phyloP scores from a whole-genome alignment of 2,797 vertebrate species.

The Sebastes flavidus region DNA sequence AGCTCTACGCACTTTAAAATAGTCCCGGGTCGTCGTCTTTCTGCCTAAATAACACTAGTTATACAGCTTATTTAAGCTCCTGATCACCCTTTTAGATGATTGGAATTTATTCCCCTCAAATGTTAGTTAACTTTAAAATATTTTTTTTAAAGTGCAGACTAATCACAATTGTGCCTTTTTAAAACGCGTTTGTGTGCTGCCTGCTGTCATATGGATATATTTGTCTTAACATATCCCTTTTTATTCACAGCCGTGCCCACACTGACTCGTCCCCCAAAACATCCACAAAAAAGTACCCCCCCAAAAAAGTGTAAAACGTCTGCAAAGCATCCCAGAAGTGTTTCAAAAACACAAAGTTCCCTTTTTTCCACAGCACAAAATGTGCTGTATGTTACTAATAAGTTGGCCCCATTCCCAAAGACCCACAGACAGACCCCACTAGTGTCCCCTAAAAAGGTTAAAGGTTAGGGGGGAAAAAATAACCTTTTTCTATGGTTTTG shows the following conservation, averaged over 20 bases:
- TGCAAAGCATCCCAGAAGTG: conserved; percentile 85
- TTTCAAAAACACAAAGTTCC: conserved; percentile 79
- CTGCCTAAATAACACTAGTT: rapidly evolving
- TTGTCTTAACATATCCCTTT: conserved; percentile 52
- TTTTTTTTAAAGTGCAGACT: background rate
- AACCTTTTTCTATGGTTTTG: conserved; percentile 57
- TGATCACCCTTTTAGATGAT: rapidly evolving
- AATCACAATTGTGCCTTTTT: background rate
- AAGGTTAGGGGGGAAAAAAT: conserved; percentile 10
- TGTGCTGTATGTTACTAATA: conserved; percentile 21
- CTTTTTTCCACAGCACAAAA: conserved; percentile 44
- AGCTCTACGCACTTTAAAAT: conserved; percentile 44
- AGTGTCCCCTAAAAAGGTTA: conserved; percentile 40
- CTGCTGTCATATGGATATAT: conserved; percentile 1
- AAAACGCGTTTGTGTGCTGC: background rate
- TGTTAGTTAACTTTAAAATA: background rate
- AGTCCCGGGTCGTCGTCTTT: background rate
- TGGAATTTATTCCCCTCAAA: rapidly evolving
- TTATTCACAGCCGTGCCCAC: conserved; percentile 62
- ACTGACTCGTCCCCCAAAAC: conserved; percentile 62
- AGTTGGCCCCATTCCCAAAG: conserved; percentile 48
- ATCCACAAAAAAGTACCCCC: conserved; percentile 57
- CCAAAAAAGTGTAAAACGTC: conserved; percentile 72
- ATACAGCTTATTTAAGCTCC: background rate
- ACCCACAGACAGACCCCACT: conserved; percentile 52